Percentiles rank a stretch among this genome's conserved stretches.
Evolutionary conservation across 2,113 vertebrate genomes (phyloP).

Genomic region (Scartelaos histophorus): DNA sequence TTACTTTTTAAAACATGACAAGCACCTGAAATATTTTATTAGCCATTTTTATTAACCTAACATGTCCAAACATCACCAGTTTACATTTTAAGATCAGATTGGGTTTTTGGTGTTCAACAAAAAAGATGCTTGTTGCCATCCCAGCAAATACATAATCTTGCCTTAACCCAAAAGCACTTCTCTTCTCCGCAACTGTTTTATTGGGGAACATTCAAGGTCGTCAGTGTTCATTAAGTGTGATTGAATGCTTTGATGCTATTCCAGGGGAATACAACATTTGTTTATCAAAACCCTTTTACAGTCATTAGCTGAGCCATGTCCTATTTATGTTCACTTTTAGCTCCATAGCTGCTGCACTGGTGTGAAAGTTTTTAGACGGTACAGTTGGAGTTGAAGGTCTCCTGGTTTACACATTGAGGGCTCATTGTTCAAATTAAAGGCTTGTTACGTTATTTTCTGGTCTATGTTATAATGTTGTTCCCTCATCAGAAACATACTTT

Average conservation of each 20-base stretch:
- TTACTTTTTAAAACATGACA: neutral
- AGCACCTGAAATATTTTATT: neutral
- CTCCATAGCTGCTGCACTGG: conserved; percentile 25
- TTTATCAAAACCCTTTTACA: conserved; percentile 59
- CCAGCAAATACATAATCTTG: conserved; percentile 11
- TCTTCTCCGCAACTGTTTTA: conserved; percentile 22
- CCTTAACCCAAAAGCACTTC: conserved; percentile 1
- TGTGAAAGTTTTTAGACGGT: conserved; percentile 12
- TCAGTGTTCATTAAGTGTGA: conserved; percentile 57
- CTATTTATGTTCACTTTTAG: conserved; percentile 48
- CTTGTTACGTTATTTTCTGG: no score
- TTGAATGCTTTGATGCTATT: conserved; percentile 69
- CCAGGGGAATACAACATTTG: conserved; percentile 70
- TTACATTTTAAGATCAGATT: neutral
- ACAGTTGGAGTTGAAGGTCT: neutral
- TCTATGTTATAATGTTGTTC: no score
- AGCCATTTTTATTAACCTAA: neutral
- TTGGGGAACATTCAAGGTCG: conserved; percentile 56
- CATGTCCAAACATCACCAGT: neutral
- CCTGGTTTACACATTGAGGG: conserved; percentile 2
- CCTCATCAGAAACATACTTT: no score
- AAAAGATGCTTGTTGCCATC: neutral
- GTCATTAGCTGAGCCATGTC: conserved; percentile 58
- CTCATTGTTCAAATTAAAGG: conserved; percentile 16
- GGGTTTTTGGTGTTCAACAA: neutral